Evolutionary conservation across 2,888 invertebrate species (phyloP), one percentile per base, ranked within the genome.

Genomic region (Hypolimnas misippus): DNA sequence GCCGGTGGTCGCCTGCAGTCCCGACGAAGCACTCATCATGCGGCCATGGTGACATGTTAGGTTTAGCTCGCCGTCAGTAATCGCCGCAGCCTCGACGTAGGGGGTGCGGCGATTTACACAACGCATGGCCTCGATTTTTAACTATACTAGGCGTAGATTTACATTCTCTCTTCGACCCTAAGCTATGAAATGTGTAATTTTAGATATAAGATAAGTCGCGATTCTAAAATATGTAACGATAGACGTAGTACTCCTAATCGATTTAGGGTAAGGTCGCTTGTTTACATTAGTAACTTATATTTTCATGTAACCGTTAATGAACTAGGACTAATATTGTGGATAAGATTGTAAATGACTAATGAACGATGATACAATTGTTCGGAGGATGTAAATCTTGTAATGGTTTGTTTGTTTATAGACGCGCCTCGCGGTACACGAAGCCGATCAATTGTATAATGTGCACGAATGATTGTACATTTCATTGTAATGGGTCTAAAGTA

Each of bases 171-270:
- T 76, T 73, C 71, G 88, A 89, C 88, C 89, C 90, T 85, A 78
- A 83, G 76, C 89, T 86, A 80, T 89, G 89, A 89, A 90, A 89
- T 90, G 90, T 90, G 89, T 87, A 89, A 90, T 87, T 87, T 75
- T 85, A 85, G 70, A 63, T 50, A 57, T 73, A 73, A 70, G 68
- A 68, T 5, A 21, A 12, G 44, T 10, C 63, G 69, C 67, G 72
- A 53, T 65, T 73, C 71, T 69, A 73, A 69, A 60, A 55, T 63
- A 54, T 74, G 73, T 67, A 72, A 73, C 16, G 33, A 33, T 52
- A 56, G 58, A 35, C n/a, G 46, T 73, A 70, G 69, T 63, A 66
- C 65, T 62, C 73, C 65, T 71, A 70, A 64, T 73, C 72, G 72
- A 78, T 74, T 76, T 79, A 81, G 82, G 57, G 44, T 68, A 74